These are phyloP conservation scores for Bombus waltoni DNA, from an alignment of 1,140 invertebrate genomes.

Conservation along the genomic window DNA sequence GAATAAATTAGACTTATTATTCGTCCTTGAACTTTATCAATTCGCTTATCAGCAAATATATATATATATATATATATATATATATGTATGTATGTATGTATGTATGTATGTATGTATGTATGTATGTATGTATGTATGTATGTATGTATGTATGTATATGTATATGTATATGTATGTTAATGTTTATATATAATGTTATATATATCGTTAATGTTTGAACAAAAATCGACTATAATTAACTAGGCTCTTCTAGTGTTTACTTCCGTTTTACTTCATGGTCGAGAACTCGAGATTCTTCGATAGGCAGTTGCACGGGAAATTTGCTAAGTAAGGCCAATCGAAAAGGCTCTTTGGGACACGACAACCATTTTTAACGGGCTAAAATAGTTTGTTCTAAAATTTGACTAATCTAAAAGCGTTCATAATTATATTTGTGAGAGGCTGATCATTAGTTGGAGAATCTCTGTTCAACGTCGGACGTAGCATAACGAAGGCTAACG, in stretches of 20 bases:
- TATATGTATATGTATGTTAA: too few species aligned
- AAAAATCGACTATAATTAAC: neutral
- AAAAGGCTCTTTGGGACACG: neutral
- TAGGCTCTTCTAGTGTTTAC: neutral
- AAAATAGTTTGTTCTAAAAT: neutral
- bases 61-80: too few species aligned
- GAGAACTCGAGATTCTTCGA: neutral
- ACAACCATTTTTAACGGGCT: neutral
- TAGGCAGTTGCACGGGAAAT: slow-evolving; percentile 5
- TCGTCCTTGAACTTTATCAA: slow-evolving; percentile 85
- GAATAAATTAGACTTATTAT: slow-evolving; percentile 85
- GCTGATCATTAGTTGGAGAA: too few species aligned
- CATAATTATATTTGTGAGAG: neutral
- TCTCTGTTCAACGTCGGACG: neutral
- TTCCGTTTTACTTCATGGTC: neutral
- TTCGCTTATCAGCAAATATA: slow-evolving; percentile 86
- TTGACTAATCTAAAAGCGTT: neutral
- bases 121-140: too few species aligned
- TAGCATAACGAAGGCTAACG: neutral
- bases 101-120: too few species aligned
- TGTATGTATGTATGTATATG: too few species aligned
- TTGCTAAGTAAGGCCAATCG: neutral
- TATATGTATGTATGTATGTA: too few species aligned
- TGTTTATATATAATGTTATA: too few species aligned
- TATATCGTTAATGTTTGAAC: neutral